Evolutionary conservation across 2,888 invertebrate species (phyloP).

Genomic region (Epinotia nisella): DNA sequence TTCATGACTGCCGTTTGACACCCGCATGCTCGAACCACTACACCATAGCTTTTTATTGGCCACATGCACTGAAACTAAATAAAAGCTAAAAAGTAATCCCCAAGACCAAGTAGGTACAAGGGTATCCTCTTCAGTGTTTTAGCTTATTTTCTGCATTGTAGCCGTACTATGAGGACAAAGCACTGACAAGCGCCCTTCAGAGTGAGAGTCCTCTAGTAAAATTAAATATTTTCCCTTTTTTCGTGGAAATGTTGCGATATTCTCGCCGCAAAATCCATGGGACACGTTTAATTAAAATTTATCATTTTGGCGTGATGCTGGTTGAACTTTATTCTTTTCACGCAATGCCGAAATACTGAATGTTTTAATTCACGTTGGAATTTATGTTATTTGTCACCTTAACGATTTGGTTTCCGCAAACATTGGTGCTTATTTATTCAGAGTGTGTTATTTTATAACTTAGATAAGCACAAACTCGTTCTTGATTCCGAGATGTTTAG

Average conservation of each 20-base stretch:
- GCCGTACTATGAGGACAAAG: slow-evolving; percentile 47
- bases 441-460: neutral
- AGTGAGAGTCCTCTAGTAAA: slow-evolving; percentile 30
- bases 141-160: slow-evolving; percentile 54
- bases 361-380: neutral
- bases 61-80: neutral
- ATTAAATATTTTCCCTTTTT: slow-evolving; percentile 43
- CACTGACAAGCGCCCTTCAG: slow-evolving; percentile 37
- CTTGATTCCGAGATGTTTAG: neutral
- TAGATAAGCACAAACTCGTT: neutral
- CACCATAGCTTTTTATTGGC: neutral
- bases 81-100: slow-evolving; percentile 58
- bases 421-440: neutral
- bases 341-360: neutral
- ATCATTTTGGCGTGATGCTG: slow-evolving; percentile 26
- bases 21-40: no score
- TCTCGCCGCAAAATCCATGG: slow-evolving; percentile 23
- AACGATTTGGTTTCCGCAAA: neutral
- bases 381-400: neutral
- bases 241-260: slow-evolving; percentile 37
- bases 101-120: slow-evolving; percentile 48
- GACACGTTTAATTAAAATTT: slow-evolving; percentile 38
- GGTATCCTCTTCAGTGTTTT: slow-evolving; percentile 50
- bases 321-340: slow-evolving; percentile 12
- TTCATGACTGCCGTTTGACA: no score